Evolutionary conservation across 2,113 vertebrate species (phyloP), one percentile per base, ranked within the genome.

Genomic region (Neodon shergylaensis): DNA sequence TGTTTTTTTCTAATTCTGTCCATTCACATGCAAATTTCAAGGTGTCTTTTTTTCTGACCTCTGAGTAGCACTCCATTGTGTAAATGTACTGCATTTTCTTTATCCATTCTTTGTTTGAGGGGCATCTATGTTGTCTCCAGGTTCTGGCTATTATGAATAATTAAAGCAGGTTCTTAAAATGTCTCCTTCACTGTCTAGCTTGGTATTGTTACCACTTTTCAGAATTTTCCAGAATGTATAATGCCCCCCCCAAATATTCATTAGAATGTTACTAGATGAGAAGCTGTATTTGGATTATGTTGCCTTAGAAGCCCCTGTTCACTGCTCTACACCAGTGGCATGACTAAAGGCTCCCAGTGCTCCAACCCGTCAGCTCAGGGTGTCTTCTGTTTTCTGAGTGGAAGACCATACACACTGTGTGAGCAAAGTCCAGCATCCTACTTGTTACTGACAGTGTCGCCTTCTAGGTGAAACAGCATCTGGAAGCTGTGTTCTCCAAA

Each of bases 401-500:
- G 42, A 91, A 83, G 24, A 36, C 4, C 3, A 0, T 9, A 10
- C 22, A 47, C 16, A 12, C n/a, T 11, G 22, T 11, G 3, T 4
- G 65, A 79, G 58, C 65, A 4, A 33, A 63, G 26, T 31, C 5
- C 19, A 10, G 31, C 19, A 1, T 42, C 63, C 24, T 52, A 83
- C 3, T 17, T 82, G 84, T 7, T 47, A 47, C 22, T 16, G 47
- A 65, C 36, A 11, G 3, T 9, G 12, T 72, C 66, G 54, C 91
- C 70, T 79, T n/a, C 0, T 68, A 99, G 98, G 98, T 98, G 70
- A 96, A 92, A 63, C 94, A 97, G 83, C 98, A 99, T 93, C 98
- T 99, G 54, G 97, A 99, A 36, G 82, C 97, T 0, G 97, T 99
- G 73, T 99, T 99, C 97, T 98, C 98, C 81, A 98, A 98, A 91